Base-by-base conservation (phyloP, 2,888 invertebrate genomes). In the Protophormia terraenovae region DNA sequence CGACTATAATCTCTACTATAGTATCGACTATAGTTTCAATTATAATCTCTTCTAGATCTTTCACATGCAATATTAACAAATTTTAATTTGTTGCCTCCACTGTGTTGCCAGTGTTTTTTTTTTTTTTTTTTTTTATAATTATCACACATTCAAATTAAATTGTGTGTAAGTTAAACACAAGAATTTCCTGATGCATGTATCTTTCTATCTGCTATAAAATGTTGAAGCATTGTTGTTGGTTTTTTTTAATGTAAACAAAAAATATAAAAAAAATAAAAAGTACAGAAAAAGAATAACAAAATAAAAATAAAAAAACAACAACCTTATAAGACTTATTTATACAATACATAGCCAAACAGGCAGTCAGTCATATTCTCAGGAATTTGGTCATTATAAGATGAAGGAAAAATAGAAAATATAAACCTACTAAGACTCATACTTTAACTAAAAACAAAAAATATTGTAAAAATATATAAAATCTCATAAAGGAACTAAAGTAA, bases 101-200 rank as follows among this genome's bases (percentile, higher is more conserved):
- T 71, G 71, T 79, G 16, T 22, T n/a, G 38, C 14, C 12, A n/a
- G n/a, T n/a, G n/a, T n/a, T n/a, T n/a, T n/a, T n/a, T n/a, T n/a
- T n/a, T n/a, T n/a, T 4, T 64, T 50, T 69, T 55, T 80, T 50
- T 72, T 8, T 73, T 55, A 72, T 66, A 80, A 71, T 75, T 81
- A 77, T 78, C 84, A 76, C 71, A 66, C 69, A 85, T 81, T 81
- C 77, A 81, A 77, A 78, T 73, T 85, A 78, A 82, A 85, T 81
- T 78, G 85, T 85, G 81, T 84, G 79, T 76, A 55, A 82, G 76
- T 71, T 76, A 29, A 75, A 32, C 64, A 47, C 62, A 69, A 75
- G 81, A 75, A 80, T 80, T 77, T 83, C 53, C 67, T 79, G 47
- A 80, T 71, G 64, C 64, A 77, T 55, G n/a, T 19, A 58, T 41